These are phyloP conservation scores for Clarias pachynema DNA, from an alignment of 2,797 vertebrate species.

Conservation along the genomic window DNA sequence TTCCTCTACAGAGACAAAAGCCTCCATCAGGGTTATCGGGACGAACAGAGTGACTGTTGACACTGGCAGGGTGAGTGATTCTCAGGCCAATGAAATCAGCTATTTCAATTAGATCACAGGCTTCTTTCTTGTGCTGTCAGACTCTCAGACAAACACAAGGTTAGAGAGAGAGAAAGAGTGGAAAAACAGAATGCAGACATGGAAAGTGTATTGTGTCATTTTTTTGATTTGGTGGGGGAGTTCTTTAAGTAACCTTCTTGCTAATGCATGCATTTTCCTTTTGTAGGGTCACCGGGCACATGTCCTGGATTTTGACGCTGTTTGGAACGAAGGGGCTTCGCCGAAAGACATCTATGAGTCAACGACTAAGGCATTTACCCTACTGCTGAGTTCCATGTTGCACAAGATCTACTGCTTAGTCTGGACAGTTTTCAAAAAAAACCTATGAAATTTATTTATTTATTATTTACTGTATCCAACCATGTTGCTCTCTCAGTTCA, in stretches of 20 bases:
- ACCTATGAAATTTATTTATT: not conserved
- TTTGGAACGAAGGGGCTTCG: slow-evolving; percentile 60
- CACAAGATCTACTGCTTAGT: not conserved
- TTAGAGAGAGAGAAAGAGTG: not conserved
- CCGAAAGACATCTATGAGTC: slow-evolving; percentile 63
- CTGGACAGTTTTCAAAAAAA: not conserved
- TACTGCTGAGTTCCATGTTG: slow-evolving; percentile 10
- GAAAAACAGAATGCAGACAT: not conserved
- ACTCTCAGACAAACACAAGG: not conserved
- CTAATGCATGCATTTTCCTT: not conserved
- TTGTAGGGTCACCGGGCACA: slow-evolving; percentile 59
- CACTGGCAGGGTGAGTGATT: slow-evolving; percentile 58
- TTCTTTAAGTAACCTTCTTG: not conserved
- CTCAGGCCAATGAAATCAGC: slow-evolving; percentile 15
- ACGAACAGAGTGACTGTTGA: slow-evolving; percentile 58
- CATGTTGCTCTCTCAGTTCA: not conserved
- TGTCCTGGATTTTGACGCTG: slow-evolving; percentile 58
- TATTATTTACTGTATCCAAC: not conserved
- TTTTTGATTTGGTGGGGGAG: too few relatives aligned
- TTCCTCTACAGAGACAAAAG: slow-evolving; percentile 44
- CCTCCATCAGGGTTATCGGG: slow-evolving; percentile 54
- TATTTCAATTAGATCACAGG: slow-evolving; percentile 26
- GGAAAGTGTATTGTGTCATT: not conserved
- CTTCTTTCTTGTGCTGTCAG: not conserved
- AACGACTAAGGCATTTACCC: slow-evolving; percentile 55